Percentiles rank a stretch among this genome's conserved stretches.
Evolutionary conservation across 2,797 vertebrate genomes (phyloP).

Genomic region (Gymnoscopelus braueri): DNA sequence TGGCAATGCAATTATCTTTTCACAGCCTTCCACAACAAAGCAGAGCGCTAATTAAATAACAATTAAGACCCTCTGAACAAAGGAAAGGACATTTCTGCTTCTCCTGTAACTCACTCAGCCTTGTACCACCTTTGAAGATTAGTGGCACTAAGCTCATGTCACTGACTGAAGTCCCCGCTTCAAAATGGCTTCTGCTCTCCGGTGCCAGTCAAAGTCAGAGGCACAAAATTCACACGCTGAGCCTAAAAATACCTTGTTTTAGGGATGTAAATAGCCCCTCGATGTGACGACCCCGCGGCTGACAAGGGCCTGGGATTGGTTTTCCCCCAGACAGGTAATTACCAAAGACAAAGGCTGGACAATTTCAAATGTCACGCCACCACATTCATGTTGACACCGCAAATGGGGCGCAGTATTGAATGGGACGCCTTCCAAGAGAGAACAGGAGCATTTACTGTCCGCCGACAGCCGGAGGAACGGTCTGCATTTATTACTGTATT

Average conservation of each 20-base stretch:
- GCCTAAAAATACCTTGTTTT: constrained; percentile 62
- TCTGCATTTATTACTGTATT: too few relatives aligned
- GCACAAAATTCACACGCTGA: constrained; percentile 44
- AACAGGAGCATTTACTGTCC: constrained; percentile 6
- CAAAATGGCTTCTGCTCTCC: constrained; percentile 60
- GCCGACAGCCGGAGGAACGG: too few relatives aligned
- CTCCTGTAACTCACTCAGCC: constrained; percentile 40
- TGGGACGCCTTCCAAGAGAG: constrained; percentile 8
- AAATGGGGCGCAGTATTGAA: constrained; percentile 18
- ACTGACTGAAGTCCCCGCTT: constrained; percentile 68
- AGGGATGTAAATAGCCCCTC: constrained; percentile 42
- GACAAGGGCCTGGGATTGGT: constrained; percentile 18
- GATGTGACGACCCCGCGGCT: constrained; percentile 28
- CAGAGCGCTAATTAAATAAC: constrained; percentile 75
- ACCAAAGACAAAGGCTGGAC: constrained; percentile 11
- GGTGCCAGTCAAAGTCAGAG: constrained; percentile 68
- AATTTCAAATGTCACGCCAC: constrained; percentile 16
- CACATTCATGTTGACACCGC: constrained; percentile 28
- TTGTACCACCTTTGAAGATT: constrained; percentile 71
- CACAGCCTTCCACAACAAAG: constrained; percentile 78
- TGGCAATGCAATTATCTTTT: constrained; percentile 77
- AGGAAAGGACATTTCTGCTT: constrained; percentile 58
- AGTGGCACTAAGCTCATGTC: constrained; percentile 60
- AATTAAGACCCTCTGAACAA: constrained; percentile 72
- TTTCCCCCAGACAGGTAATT: constrained; percentile 47